Percentiles rank a stretch among this genome's conserved stretches.
phyloP scores from a whole-genome alignment of 1,140 invertebrate species.

The Eriosoma lanigerum region DNA sequence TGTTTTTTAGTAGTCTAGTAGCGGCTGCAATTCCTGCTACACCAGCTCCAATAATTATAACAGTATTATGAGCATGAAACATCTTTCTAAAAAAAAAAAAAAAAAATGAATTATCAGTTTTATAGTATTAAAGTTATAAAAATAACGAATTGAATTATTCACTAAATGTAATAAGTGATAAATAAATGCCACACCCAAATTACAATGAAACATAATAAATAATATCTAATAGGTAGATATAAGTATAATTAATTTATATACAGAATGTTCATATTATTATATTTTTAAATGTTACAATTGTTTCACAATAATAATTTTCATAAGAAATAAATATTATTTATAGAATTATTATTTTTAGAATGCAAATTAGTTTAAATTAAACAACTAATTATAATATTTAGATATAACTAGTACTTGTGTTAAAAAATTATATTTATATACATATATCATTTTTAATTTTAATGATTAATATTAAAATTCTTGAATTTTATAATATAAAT shows the following conservation, averaged over 20 bases:
- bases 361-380: too few species aligned
- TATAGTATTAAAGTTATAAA: neutral
- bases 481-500: too few species aligned
- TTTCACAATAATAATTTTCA: neutral
- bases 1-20: constrained; percentile 61
- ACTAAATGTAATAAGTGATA: neutral
- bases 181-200: constrained; percentile 18
- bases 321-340: too few species aligned
- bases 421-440: too few species aligned
- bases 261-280: constrained; percentile 10
- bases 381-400: too few species aligned
- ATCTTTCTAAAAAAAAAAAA: constrained; percentile 5
- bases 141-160: too few species aligned
- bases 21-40: constrained; percentile 65
- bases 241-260: neutral
- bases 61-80: constrained; percentile 37
- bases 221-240: constrained; percentile 6
- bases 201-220: neutral
- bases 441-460: too few species aligned
- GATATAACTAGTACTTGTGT: too few species aligned
- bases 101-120: neutral
- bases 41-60: constrained; percentile 65
- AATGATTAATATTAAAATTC: too few species aligned
- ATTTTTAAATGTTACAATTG: neutral
- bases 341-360: too few species aligned